Conservation (phyloP, 2,797 vertebrate species). For the Crossoptilon crossoptilon region DNA sequence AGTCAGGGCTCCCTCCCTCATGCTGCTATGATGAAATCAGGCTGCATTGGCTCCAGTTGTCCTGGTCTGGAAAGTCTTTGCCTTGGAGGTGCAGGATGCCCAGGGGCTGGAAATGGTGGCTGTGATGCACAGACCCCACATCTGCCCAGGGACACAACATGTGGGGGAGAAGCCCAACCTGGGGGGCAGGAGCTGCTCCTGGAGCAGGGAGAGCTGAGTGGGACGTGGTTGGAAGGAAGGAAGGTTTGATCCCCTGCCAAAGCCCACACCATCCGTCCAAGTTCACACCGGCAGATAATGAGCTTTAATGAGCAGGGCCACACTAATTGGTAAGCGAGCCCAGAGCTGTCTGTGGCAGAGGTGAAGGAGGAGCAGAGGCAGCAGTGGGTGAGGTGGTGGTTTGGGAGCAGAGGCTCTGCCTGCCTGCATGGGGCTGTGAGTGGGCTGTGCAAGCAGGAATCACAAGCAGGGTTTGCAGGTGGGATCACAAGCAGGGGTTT, state of each 20-base stretch:
- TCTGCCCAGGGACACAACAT: background rate
- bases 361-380: constrained; percentile 17
- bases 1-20: constrained; percentile 11
- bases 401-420: background rate
- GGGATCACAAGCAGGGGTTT: background rate
- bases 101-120: background rate
- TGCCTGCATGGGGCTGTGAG: background rate
- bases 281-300: constrained; percentile 68
- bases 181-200: background rate
- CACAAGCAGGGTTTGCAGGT: background rate
- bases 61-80: background rate
- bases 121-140: background rate
- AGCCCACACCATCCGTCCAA: constrained; percentile 41
- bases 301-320: constrained; percentile 70
- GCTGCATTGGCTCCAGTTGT: constrained; percentile 30
- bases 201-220: background rate
- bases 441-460: background rate
- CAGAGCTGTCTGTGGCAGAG: constrained; percentile 48
- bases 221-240: constrained; percentile 1
- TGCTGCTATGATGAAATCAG: constrained; percentile 8
- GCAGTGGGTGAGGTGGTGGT: background rate
- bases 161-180: background rate
- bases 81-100: background rate
- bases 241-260: constrained; percentile 38
- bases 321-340: constrained; percentile 71